A percentile compares a stretch with the other conserved stretches of the same genome.
Conservation (phyloP, 2,888 invertebrate genomes). For the Tipula vernalis region DNA sequence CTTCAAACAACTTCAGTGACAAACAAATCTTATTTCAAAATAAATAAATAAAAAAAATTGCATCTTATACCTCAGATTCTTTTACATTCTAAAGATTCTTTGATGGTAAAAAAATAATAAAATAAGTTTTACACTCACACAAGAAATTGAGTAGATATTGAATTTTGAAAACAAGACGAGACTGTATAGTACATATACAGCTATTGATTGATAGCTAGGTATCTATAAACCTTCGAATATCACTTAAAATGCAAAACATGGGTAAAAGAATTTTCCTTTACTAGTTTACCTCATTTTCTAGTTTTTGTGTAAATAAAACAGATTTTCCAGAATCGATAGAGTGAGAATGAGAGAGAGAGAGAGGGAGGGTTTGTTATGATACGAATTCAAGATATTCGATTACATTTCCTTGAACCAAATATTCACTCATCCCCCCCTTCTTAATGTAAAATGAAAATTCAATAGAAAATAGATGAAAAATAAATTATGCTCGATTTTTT, state of each 20-base stretch:
- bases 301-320: not conserved
- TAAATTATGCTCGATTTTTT: not conserved
- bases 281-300: not conserved
- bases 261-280: not conserved
- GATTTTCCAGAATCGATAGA: not conserved
- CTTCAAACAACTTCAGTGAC: not conserved
- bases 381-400: not conserved
- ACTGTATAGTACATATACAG: not conserved
- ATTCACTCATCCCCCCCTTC: not conserved
- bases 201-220: not conserved
- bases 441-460: not conserved
- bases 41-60: not conserved
- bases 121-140: not conserved
- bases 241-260: conserved; percentile 4
- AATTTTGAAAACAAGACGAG: not conserved
- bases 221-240: not conserved
- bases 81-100: not conserved
- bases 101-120: not conserved
- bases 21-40: not conserved
- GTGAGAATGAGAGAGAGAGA: too few relatives aligned
- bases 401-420: not conserved
- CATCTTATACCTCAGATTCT: not conserved
- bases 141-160: not conserved
- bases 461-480: not conserved
- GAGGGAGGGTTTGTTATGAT: too few relatives aligned